Conservation (phyloP, 2,888 invertebrate species). For the Mesorhabditis belari region DNA sequence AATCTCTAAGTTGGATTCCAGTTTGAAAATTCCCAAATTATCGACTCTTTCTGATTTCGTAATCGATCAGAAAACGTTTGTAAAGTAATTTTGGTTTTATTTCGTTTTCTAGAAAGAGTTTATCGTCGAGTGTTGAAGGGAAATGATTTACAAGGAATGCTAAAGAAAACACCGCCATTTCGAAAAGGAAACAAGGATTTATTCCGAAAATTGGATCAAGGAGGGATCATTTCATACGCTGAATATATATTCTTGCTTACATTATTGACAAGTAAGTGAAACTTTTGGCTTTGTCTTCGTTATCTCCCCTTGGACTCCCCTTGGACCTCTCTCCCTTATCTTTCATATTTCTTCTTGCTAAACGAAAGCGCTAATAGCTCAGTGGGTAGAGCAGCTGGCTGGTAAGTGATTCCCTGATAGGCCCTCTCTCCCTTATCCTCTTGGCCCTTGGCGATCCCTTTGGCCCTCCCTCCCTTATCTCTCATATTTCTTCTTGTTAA, state of each 20-base stretch:
- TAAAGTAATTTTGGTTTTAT: background rate
- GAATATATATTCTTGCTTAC: slow-evolving; percentile 93
- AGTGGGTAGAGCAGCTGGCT: background rate
- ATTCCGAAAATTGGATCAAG: slow-evolving; percentile 80
- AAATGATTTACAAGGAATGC: slow-evolving; percentile 35
- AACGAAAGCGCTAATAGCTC: too few species aligned
- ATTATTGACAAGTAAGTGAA: slow-evolving; percentile 84
- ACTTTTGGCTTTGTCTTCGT: background rate
- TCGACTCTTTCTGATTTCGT: background rate
- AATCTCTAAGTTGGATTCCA: background rate
- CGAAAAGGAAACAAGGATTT: slow-evolving; percentile 60
- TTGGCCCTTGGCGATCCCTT: too few species aligned
- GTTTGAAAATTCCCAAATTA: background rate
- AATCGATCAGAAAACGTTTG: background rate
- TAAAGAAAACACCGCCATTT: slow-evolving; percentile 40
- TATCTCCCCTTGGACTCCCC: too few species aligned
- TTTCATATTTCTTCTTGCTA: too few species aligned
- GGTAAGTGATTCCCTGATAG: too few species aligned
- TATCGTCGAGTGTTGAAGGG: slow-evolving; percentile 47
- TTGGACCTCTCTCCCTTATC: too few species aligned
- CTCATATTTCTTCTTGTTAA: too few species aligned
- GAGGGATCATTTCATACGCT: slow-evolving; percentile 91
- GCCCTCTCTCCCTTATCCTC: too few species aligned
- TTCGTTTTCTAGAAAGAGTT: slow-evolving; percentile 37
- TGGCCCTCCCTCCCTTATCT: too few species aligned